These are phyloP conservation scores for Macrotrachela quadricornifera DNA, from an alignment of 1,140 invertebrate genomes.

Conservation along the genomic window DNA sequence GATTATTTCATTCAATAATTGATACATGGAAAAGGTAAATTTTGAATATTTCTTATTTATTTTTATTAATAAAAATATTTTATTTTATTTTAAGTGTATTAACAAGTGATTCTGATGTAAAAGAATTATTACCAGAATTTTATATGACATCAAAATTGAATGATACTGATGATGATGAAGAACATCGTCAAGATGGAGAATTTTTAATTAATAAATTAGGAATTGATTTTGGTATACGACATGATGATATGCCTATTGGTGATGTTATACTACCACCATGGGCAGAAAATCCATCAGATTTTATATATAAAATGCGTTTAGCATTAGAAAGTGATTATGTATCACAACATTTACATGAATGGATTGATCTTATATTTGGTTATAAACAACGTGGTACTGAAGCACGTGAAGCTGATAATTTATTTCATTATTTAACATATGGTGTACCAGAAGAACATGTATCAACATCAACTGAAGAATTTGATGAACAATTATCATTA, in stretches of 20 bases:
- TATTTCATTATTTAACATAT: conserved; percentile 8
- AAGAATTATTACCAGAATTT: conserved; percentile 70
- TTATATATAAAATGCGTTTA: conserved; percentile 42
- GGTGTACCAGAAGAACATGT: conserved; percentile 36
- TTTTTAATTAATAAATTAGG: conserved; percentile 47
- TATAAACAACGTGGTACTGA: conserved; percentile 59
- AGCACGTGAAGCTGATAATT: conserved; percentile 53
- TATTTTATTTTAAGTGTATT: too few species aligned
- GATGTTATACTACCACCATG: conserved; percentile 64
- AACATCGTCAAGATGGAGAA: too few species aligned
- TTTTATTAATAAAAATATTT: too few species aligned
- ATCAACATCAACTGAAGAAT: conserved; percentile 55
- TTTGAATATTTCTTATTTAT: too few species aligned
- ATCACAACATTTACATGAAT: conserved; percentile 50
- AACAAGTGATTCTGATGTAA: conserved; percentile 66
- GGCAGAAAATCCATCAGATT: conserved; percentile 44
- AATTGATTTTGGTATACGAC: conserved; percentile 24
- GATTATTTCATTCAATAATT: conserved; percentile 63
- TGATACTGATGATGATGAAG: neutral
- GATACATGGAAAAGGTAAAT: conserved; percentile 63
- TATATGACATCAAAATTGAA: conserved; percentile 47
- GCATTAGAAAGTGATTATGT: conserved; percentile 59
- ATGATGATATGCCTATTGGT: conserved; percentile 52
- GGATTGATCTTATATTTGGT: conserved; percentile 76
- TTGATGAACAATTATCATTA: conserved; percentile 51